These are phyloP conservation scores for Synergus gifuensis DNA, from an alignment of 2,888 invertebrate genomes.

Conservation along the genomic window DNA sequence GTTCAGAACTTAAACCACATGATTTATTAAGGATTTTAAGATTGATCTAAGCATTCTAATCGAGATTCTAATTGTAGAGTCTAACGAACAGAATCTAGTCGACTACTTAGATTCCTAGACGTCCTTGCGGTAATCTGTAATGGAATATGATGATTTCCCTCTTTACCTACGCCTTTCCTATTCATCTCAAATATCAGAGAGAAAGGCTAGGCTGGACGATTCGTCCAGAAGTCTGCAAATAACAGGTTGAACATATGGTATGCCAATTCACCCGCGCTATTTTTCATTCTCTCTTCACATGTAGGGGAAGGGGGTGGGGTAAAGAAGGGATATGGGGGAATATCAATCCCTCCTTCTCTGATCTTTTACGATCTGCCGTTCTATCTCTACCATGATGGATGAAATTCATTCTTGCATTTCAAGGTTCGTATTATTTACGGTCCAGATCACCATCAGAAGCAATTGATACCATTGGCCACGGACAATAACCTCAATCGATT, in stretches of 20 bases:
- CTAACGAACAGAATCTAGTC: background rate
- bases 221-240: conserved; percentile 14
- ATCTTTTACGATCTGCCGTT: background rate
- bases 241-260: conserved; percentile 23
- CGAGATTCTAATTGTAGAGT: too few species aligned
- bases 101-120: conserved; percentile 47
- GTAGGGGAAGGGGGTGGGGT: too few species aligned
- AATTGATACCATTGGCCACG: conserved; percentile 35
- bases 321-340: background rate
- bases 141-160: conserved; percentile 58
- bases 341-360: conserved; percentile 7
- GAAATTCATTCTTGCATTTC: conserved; percentile 40
- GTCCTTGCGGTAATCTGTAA: conserved; percentile 61
- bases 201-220: conserved; percentile 59
- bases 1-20: too few species aligned
- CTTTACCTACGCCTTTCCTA: conserved; percentile 63
- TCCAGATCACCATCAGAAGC: conserved; percentile 33
- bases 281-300: conserved; percentile 2
- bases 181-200: conserved; percentile 63
- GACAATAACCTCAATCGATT: conserved; percentile 33
- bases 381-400: background rate
- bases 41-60: background rate
- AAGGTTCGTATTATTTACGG: conserved; percentile 35
- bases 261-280: conserved; percentile 30
- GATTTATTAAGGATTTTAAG: background rate